Evolutionary conservation across 2,113 vertebrate species (phyloP), one percentile per base, ranked within the genome.

Genomic region (Corydoras maculifer): DNA sequence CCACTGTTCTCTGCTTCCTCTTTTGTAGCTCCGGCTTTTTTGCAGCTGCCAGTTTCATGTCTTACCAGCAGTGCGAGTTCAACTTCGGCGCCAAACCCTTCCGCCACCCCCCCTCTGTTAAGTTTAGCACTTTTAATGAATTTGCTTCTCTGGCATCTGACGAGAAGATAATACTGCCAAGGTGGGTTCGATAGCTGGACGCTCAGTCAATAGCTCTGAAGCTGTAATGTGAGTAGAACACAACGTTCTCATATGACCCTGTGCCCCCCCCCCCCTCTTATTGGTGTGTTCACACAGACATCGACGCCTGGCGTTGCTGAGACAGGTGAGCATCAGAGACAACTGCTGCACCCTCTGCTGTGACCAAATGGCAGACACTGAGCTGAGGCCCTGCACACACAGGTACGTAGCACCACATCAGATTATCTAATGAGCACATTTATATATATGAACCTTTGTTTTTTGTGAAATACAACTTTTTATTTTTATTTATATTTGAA

Each of bases 341-440:
- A 99, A 99, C 89, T 98, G 95, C 89, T 99, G 97, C 85, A 97
- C 95, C 0, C 90, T 99, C 79, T 99, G 97, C 83, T 99, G 97
- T 65, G 97, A 99, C 68, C 92, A 97, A 82, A 90, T 98, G 75
- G 96, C 96, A 69, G 96, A 99, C 90, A 99, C 97, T 10, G 95
- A 98, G 75, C 87, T 99, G 84, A 92, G 92, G 84, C 97, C 97
- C 0, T 99, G 97, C 80, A 93, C 93, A 87, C 97, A 99, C 80
- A 94, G 96, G 95, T 99, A 90, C 64, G 84, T 57, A 68, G 54
- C 31, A 57, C 51, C 35, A 43, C 35, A 43, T 43, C 35, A 5
- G 35, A 43, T 43, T 43, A 25, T 25, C 18, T 25, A 25, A 25
- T 25, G 18, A 25, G 18, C 18, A 25, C 18, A 25, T 25, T 25